These are phyloP conservation scores for Liolophura sinensis DNA, from an alignment of 1,140 invertebrate species.

Conservation along the genomic window DNA sequence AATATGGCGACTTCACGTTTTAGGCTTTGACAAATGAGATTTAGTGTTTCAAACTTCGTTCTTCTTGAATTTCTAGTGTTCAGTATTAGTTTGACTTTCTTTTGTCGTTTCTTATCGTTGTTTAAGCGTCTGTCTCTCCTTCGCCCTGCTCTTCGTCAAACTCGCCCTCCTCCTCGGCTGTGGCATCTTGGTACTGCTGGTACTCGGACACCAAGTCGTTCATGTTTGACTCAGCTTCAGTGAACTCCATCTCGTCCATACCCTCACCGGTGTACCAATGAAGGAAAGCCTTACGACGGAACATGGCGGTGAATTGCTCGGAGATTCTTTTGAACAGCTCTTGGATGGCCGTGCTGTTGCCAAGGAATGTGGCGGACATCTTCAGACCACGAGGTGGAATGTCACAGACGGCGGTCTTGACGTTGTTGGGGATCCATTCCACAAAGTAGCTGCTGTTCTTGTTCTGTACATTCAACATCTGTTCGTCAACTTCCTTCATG, in stretches of 20 bases:
- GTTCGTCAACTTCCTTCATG: slow-evolving; percentile 56
- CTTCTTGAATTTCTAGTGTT: too few relatives aligned
- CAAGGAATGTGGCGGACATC: slow-evolving; percentile 84
- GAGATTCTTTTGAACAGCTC: slow-evolving; percentile 77
- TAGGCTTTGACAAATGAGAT: too few relatives aligned
- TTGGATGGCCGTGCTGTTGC: slow-evolving; percentile 74
- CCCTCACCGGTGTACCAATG: slow-evolving; percentile 83
- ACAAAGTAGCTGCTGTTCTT: slow-evolving; percentile 75
- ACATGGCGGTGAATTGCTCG: slow-evolving; percentile 67
- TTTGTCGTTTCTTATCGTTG: too few relatives aligned
- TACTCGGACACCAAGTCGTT: slow-evolving; percentile 90
- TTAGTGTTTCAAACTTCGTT: too few relatives aligned
- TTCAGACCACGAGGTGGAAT: slow-evolving; percentile 87
- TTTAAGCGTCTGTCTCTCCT: slow-evolving; percentile 8
- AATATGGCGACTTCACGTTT: too few relatives aligned
- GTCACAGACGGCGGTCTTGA: slow-evolving; percentile 87
- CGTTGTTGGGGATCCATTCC: slow-evolving; percentile 90
- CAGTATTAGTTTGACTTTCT: too few relatives aligned
- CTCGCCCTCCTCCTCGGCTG: slow-evolving; percentile 78
- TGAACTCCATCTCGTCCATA: slow-evolving; percentile 84
- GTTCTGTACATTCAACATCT: slow-evolving; percentile 43
- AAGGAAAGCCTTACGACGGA: slow-evolving; percentile 77
- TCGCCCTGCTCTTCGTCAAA: slow-evolving; percentile 74
- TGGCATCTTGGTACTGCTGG: slow-evolving; percentile 90
- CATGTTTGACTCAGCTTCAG: slow-evolving; percentile 78